phyloP scores from a whole-genome alignment of 1,140 invertebrate species.

The Drosophila nannoptera region DNA sequence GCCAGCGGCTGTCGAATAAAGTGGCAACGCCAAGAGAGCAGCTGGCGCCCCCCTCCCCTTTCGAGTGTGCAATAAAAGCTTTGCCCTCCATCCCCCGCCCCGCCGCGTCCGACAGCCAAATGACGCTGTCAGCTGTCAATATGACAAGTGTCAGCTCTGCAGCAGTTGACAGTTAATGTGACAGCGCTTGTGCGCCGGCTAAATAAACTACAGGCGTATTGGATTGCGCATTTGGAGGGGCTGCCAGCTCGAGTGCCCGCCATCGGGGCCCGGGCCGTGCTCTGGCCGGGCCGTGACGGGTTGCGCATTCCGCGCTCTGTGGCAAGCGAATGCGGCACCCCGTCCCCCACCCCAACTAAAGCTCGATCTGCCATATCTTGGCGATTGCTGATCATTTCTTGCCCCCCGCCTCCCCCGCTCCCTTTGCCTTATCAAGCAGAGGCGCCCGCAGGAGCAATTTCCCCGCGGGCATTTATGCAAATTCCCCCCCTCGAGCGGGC shows the following conservation, averaged over 20 bases:
- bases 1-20: conserved; percentile 65
- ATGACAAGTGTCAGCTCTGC: conserved; percentile 75
- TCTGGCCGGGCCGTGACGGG: conserved; percentile 13
- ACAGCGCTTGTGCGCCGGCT: conserved; percentile 67
- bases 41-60: conserved; percentile 20
- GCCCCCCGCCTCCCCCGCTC: too few relatives aligned
- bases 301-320: conserved; percentile 8
- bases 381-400: too few relatives aligned
- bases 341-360: neutral
- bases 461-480: conserved; percentile 37
- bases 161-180: conserved; percentile 76
- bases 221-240: conserved; percentile 51
- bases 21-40: conserved; percentile 61
- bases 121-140: conserved; percentile 76
- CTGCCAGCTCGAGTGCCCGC: neutral
- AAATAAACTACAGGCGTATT: conserved; percentile 75
- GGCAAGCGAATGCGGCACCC: neutral
- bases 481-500: conserved; percentile 21
- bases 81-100: neutral
- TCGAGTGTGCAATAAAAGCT: conserved; percentile 3
- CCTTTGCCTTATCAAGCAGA: too few relatives aligned
- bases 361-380: too few relatives aligned
- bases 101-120: conserved; percentile 70
- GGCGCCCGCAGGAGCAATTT: conserved; percentile 19
- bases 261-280: neutral